These are phyloP conservation scores for Mallotus villosus DNA, from an alignment of 2,797 vertebrate species.

Conservation along the genomic window DNA sequence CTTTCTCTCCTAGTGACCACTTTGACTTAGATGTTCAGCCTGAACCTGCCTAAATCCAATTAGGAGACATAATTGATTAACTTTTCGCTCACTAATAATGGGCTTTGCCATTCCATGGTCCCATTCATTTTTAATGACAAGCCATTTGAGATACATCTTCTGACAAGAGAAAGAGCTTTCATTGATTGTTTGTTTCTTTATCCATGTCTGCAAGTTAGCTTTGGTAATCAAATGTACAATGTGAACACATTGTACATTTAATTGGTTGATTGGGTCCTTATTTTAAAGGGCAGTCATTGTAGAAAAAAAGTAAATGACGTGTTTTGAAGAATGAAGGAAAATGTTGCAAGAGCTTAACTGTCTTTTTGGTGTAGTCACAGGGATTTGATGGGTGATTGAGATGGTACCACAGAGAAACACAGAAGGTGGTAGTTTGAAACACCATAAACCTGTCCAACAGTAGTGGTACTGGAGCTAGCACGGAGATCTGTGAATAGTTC, in stretches of 20 bases:
- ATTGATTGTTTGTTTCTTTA: neutral
- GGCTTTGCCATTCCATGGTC: constrained; percentile 74
- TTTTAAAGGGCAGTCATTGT: neutral
- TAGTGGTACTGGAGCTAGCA: constrained; percentile 14
- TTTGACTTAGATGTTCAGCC: constrained; percentile 88
- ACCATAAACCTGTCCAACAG: constrained; percentile 18
- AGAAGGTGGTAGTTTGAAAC: constrained; percentile 24
- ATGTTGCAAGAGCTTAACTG: constrained; percentile 41
- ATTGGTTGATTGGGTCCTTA: neutral
- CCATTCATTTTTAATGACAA: constrained; percentile 83
- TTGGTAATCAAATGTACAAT: neutral
- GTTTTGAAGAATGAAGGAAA: constrained; percentile 36
- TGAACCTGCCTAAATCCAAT: constrained; percentile 97
- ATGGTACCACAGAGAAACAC: constrained; percentile 25
- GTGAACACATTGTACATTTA: constrained; percentile 12
- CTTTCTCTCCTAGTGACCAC: constrained; percentile 89
- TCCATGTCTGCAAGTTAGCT: neutral
- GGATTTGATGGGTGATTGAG: constrained; percentile 35
- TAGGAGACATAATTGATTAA: constrained; percentile 98
- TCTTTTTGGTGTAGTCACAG: constrained; percentile 27
- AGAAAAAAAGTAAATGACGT: constrained; percentile 25
- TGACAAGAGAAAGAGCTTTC: constrained; percentile 13
- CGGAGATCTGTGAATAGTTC: neutral
- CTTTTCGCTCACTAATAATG: constrained; percentile 85
- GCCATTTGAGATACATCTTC: constrained; percentile 63